phyloP scores from a whole-genome alignment of 1,140 invertebrate genomes.

The Macrosteles quadrilineatus region DNA sequence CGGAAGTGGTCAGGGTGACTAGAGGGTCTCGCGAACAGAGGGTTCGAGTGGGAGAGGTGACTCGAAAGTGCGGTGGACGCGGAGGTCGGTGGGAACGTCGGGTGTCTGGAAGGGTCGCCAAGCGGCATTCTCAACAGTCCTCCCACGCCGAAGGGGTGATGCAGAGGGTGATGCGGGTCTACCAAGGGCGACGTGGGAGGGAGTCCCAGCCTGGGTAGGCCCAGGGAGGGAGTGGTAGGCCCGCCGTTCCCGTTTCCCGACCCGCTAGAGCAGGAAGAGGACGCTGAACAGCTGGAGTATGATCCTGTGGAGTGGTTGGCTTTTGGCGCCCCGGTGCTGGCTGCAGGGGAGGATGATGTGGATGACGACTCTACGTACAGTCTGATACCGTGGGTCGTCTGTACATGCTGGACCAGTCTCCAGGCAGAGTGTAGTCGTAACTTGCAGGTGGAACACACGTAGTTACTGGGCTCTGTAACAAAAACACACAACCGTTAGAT shows the following conservation, averaged over 20 bases:
- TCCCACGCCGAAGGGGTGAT: conserved; percentile 67
- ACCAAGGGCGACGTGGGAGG: conserved; percentile 39
- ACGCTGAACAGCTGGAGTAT: conserved; percentile 53
- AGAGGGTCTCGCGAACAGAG: conserved; percentile 67
- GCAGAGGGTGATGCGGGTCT: conserved; percentile 57
- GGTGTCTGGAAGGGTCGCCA: conserved; percentile 42
- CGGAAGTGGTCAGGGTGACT: conserved; percentile 72
- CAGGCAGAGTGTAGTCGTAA: conserved; percentile 87
- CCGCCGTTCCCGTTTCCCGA: conserved; percentile 44
- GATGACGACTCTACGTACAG: conserved; percentile 79
- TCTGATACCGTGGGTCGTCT: conserved; percentile 90
- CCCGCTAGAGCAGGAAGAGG: conserved; percentile 46
- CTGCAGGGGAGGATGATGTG: conserved; percentile 44
- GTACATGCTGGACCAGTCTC: conserved; percentile 92
- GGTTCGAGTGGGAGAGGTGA: conserved; percentile 51
- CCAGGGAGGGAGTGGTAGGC: conserved; percentile 53
- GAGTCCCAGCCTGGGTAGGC: conserved; percentile 51
- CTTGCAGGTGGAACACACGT: conserved; percentile 93
- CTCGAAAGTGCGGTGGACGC: conserved; percentile 52
- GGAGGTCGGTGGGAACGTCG: conserved; percentile 51
- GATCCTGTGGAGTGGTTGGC: conserved; percentile 52
- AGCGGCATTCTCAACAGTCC: conserved; percentile 66
- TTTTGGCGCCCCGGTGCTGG: conserved; percentile 46
- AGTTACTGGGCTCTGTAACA: conserved; percentile 92
- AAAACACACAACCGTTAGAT: conserved; percentile 49